These are phyloP conservation scores for Rhinogobio ventralis DNA, from an alignment of 2,797 vertebrate species.

Conservation along the genomic window DNA sequence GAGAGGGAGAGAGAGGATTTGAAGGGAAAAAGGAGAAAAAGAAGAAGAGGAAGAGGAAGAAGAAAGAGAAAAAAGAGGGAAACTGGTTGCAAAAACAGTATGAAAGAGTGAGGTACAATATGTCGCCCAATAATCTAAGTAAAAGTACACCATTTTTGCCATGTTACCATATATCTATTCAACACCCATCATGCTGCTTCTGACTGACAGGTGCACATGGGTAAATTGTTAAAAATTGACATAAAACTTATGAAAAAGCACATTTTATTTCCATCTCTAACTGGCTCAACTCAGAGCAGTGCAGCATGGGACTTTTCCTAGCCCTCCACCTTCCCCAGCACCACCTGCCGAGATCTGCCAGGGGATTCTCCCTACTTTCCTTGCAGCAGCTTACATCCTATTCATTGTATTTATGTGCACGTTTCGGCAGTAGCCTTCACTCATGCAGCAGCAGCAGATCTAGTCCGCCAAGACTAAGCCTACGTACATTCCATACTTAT, in stretches of 20 bases:
- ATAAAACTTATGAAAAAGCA: background rate
- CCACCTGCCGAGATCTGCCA: background rate
- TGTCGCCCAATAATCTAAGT: background rate
- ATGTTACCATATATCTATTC: background rate
- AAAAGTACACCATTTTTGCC: background rate
- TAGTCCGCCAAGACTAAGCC: background rate
- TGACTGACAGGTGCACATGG: background rate
- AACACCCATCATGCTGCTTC: background rate
- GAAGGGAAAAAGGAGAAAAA: slow-evolving; percentile 43
- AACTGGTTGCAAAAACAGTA: background rate
- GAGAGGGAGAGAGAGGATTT: slow-evolving; percentile 42
- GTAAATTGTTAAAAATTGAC: background rate
- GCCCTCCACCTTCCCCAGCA: background rate
- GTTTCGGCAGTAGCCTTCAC: background rate
- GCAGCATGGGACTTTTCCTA: background rate
- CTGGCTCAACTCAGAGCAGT: background rate
- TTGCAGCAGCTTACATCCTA: background rate
- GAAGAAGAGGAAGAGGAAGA: slow-evolving; percentile 17
- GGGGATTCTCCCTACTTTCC: background rate
- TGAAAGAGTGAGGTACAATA: background rate
- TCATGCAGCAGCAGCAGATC: background rate
- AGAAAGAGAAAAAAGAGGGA: slow-evolving; percentile 1
- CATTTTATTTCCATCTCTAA: background rate
- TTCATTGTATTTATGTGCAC: background rate
- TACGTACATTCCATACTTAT: background rate